Conservation (phyloP, 2,888 invertebrate genomes). For the Nycteola revayana region DNA sequence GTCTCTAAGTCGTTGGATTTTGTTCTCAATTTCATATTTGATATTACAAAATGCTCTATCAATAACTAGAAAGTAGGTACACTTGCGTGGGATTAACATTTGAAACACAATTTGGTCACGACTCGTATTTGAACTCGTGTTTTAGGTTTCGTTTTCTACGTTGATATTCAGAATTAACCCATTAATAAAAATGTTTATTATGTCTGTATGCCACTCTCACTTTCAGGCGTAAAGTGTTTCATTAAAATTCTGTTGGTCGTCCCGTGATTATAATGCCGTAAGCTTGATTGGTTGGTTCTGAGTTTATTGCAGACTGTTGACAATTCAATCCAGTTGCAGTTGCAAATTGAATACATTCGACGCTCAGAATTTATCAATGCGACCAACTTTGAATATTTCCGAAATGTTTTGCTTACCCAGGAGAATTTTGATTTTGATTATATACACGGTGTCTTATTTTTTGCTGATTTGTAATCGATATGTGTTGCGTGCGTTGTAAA, state of each 20-base stretch:
- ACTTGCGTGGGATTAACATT: slow-evolving; percentile 35
- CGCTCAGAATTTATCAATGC: slow-evolving; percentile 18
- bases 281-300: slow-evolving; percentile 35
- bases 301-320: slow-evolving; percentile 32
- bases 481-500: slow-evolving; percentile 8
- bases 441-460: slow-evolving; percentile 15
- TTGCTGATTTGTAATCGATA: slow-evolving; percentile 10
- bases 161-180: slow-evolving; percentile 33
- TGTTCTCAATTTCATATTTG: slow-evolving; percentile 24
- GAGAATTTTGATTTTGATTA: slow-evolving; percentile 19
- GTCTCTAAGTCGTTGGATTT: no score
- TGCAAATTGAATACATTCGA: slow-evolving; percentile 23
- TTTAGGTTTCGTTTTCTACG: slow-evolving; percentile 42
- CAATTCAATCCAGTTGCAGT: slow-evolving; percentile 37
- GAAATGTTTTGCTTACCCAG: slow-evolving; percentile 17
- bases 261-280: slow-evolving; percentile 36
- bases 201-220: slow-evolving; percentile 44
- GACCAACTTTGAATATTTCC: slow-evolving; percentile 23
- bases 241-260: slow-evolving; percentile 45
- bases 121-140: slow-evolving; percentile 24
- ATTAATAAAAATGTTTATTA: slow-evolving; percentile 43
- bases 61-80: slow-evolving; percentile 30
- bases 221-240: slow-evolving; percentile 43
- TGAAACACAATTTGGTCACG: slow-evolving; percentile 33
- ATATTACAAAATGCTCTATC: slow-evolving; percentile 29